Evolutionary conservation across 2,113 vertebrate species (phyloP), one percentile per base, ranked within the genome.

Genomic region (Grammomys dolichurus): DNA sequence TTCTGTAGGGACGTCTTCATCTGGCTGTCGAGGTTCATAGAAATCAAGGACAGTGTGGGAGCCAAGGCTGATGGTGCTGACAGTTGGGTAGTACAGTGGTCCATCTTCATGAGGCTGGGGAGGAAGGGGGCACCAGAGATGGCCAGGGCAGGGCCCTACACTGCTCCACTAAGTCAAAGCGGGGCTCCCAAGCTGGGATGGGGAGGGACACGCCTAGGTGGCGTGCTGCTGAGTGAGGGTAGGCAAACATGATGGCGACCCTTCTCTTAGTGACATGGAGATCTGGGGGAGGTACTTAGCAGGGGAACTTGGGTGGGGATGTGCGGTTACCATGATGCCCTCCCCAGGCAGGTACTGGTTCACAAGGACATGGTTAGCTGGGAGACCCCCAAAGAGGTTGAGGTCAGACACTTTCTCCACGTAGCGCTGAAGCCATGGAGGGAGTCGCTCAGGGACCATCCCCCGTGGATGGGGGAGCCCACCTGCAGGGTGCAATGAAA

Each of bases 61-160:
- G n/a, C 99, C 99, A 96, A 99, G 96, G 96, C 98, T 99, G 98
- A 99, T 98, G 60, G 99, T 99, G 72, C 99, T 99, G 97, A 99
- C 99, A 0, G 99, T 99, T 3, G 99, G 99, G 98, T 99, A 99
- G 97, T 99, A 99, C 13, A 99, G 96, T 4, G 99, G 99, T 6
- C 99, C 99, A 0, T 99, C 99, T 43, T 99, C 99, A 9, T 99
- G 99, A n/a, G 99, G 99, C 99, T 99, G 88, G 16, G 58, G 96
- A 94, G 86, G 43, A 36, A 69, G 46, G 28, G 82, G 92, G 93
- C 36, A 89, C 86, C 91, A 88, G 48, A 72, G 84, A 87, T 58
- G 67, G 82, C 90, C 24, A 82, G 85, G 87, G 93, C 86, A 89
- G 84, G 63, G 69, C 82, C 28, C 54, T 84, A 40, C 16, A 48